Evolutionary conservation across 2,113 vertebrate genomes (phyloP).

Genomic region (Cephalopholis sonnerati): DNA sequence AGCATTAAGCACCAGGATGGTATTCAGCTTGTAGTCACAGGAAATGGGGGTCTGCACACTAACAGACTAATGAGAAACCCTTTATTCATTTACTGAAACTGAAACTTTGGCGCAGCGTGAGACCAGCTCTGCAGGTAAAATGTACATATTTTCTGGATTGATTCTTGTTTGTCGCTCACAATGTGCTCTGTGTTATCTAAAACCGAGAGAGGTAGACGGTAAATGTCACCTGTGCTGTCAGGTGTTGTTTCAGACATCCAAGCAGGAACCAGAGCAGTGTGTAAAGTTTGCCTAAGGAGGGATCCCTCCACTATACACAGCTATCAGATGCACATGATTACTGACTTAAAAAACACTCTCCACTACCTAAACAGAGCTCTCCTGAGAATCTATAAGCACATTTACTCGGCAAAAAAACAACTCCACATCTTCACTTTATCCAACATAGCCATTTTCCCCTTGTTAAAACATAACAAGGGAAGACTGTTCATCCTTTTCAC

Average conservation of each 20-base stretch:
- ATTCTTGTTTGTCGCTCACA: neutral
- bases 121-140: neutral
- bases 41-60: neutral
- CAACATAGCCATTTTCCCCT: neutral
- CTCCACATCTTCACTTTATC: neutral
- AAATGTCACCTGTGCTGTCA: conserved; percentile 38
- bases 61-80: neutral
- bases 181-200: neutral
- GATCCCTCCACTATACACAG: conserved; percentile 24
- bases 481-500: conserved; percentile 8
- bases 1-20: conserved; percentile 60
- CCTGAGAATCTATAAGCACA: neutral
- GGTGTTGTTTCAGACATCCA: conserved; percentile 34
- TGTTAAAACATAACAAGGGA: conserved; percentile 7
- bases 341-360: neutral
- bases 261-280: conserved; percentile 48
- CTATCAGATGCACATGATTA: conserved; percentile 30
- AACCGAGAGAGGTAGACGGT: neutral
- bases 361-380: neutral
- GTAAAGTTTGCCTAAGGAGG: conserved; percentile 75
- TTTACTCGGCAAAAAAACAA: neutral
- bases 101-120: neutral
- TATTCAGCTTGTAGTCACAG: conserved; percentile 38
- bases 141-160: neutral
- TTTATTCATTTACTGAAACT: neutral